Evolutionary conservation across 2,888 invertebrate species (phyloP).

Genomic region (Tetrapedia diversipes): DNA sequence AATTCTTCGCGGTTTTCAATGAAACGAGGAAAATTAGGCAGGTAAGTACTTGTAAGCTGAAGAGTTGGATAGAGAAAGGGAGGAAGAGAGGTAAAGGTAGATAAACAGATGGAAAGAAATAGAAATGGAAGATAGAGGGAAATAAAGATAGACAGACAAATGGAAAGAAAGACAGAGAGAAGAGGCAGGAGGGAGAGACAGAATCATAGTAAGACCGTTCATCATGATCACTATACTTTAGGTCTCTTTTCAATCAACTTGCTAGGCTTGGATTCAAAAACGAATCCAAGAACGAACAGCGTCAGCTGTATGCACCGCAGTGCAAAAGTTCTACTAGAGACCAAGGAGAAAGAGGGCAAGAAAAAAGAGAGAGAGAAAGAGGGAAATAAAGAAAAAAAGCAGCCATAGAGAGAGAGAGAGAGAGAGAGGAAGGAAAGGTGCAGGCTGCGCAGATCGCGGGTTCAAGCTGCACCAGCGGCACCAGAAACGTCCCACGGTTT

Average conservation of each 20-base stretch:
- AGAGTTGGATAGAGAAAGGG: too few relatives aligned
- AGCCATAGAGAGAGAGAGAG: neutral
- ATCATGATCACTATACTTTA: neutral
- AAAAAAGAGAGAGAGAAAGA: neutral
- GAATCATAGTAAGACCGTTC: neutral
- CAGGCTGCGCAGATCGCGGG: constrained; percentile 49
- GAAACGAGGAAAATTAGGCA: too few relatives aligned
- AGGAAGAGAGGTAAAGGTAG: too few relatives aligned
- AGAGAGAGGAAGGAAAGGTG: constrained; percentile 30
- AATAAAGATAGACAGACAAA: too few relatives aligned
- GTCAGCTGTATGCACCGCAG: constrained; percentile 39
- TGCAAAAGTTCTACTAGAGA: constrained; percentile 34
- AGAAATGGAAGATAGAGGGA: too few relatives aligned
- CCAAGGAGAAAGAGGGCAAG: neutral
- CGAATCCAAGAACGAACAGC: neutral
- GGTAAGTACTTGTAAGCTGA: too few relatives aligned
- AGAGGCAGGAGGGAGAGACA: neutral
- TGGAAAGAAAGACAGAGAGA: neutral
- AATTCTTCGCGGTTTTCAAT: too few relatives aligned
- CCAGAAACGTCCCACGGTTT: constrained; percentile 71
- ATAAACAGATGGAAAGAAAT: too few relatives aligned
- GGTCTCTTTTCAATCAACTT: neutral
- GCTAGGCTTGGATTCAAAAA: neutral
- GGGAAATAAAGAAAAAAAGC: neutral
- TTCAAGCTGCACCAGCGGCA: constrained; percentile 42